These are phyloP conservation scores for Arion vulgaris DNA, from an alignment of 1,140 invertebrate species.

Conservation along the genomic window DNA sequence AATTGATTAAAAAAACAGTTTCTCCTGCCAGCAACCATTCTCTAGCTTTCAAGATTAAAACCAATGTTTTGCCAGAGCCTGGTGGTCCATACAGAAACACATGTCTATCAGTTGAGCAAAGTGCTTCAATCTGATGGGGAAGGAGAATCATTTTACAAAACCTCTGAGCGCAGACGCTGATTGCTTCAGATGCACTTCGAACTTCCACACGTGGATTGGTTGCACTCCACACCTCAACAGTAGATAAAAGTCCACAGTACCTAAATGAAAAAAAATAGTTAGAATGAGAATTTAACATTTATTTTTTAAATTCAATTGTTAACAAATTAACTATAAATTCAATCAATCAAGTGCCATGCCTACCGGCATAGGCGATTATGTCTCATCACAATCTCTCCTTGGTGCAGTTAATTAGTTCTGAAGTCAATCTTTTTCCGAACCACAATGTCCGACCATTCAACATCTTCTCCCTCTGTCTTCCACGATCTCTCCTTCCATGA, in stretches of 20 bases:
- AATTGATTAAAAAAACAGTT: constrained; percentile 37
- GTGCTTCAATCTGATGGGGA: constrained; percentile 23
- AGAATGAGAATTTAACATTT: too few relatives aligned
- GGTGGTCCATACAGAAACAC: constrained; percentile 43
- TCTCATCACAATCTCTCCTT: too few relatives aligned
- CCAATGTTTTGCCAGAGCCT: constrained; percentile 42
- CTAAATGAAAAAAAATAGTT: constrained; percentile 4
- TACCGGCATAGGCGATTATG: too few relatives aligned
- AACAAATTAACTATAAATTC: too few relatives aligned
- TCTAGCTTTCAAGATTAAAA: constrained; percentile 38
- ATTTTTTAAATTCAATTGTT: too few relatives aligned
- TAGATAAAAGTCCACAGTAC: constrained; percentile 43
- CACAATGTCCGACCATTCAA: too few relatives aligned
- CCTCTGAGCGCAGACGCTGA: constrained; percentile 32
- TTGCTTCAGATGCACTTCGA: constrained; percentile 38
- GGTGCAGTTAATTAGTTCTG: too few relatives aligned
- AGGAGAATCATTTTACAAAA: constrained; percentile 26
- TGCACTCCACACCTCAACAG: constrained; percentile 44
- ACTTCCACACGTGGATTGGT: constrained; percentile 41
- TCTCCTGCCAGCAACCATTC: constrained; percentile 30
- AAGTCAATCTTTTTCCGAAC: too few relatives aligned
- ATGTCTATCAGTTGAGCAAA: neutral
- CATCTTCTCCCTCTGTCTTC: too few relatives aligned
- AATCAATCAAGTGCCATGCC: too few relatives aligned
- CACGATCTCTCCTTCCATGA: too few relatives aligned